phyloP scores from a whole-genome alignment of 1,140 invertebrate genomes.

The Triops cancriformis region DNA sequence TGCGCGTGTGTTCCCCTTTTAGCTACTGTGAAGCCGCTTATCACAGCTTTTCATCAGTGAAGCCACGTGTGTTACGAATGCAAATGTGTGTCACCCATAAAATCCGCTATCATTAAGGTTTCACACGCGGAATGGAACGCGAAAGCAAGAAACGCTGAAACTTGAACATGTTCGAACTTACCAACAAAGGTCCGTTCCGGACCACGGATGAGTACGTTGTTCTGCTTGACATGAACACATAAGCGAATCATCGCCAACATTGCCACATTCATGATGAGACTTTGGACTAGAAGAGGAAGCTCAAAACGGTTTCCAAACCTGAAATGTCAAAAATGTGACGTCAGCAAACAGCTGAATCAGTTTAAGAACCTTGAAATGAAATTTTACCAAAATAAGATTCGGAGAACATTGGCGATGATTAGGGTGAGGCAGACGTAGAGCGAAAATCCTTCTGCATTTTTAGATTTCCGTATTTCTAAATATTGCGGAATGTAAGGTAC shows the following conservation, averaged over 20 bases:
- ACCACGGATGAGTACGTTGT: slow-evolving; percentile 64
- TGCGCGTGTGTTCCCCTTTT: neutral
- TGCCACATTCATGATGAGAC: slow-evolving; percentile 91
- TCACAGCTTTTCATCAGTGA: neutral
- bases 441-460: slow-evolving; percentile 93
- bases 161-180: slow-evolving; percentile 41
- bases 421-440: slow-evolving; percentile 91
- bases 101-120: neutral
- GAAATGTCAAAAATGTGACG: slow-evolving; percentile 37
- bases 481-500: slow-evolving; percentile 86
- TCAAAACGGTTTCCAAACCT: slow-evolving; percentile 98
- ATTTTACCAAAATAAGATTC: slow-evolving; percentile 95
- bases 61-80: neutral
- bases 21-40: neutral
- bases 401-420: slow-evolving; percentile 87
- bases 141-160: neutral
- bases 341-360: neutral
- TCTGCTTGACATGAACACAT: slow-evolving; percentile 78
- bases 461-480: slow-evolving; percentile 74
- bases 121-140: neutral
- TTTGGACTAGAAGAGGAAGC: slow-evolving; percentile 86
- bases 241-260: slow-evolving; percentile 94
- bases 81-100: neutral
- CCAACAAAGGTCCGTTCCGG: slow-evolving; percentile 73
- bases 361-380: slow-evolving; percentile 20